Conservation (phyloP, 1,140 invertebrate species). For the Bicyclus anynana region DNA sequence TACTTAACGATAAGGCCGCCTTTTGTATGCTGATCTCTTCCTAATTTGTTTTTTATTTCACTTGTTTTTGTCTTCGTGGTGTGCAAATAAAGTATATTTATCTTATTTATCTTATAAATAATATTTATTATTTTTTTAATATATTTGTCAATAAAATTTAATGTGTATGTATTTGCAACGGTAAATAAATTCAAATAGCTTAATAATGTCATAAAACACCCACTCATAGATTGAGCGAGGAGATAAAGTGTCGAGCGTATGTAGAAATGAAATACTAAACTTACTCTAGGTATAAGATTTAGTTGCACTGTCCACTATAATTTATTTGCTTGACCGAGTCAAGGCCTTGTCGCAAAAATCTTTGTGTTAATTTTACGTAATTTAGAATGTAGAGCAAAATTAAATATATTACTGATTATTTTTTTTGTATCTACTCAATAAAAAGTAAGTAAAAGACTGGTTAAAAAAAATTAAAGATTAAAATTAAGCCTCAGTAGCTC, state of each 20-base stretch:
- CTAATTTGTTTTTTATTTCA: too few species aligned
- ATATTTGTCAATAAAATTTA: background rate
- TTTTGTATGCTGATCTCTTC: too few species aligned
- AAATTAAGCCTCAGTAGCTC: too few species aligned
- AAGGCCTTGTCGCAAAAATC: background rate
- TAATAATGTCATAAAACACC: constrained; percentile 2
- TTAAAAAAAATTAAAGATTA: too few species aligned
- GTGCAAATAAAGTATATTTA: too few species aligned
- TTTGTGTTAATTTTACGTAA: background rate
- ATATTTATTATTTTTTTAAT: too few species aligned
- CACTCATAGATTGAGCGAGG: background rate
- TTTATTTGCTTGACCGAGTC: background rate
- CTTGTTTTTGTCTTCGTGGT: too few species aligned
- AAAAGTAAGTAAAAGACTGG: too few species aligned
- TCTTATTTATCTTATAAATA: too few species aligned
- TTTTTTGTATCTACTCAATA: too few species aligned
- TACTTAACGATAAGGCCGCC: too few species aligned
- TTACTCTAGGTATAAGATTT: background rate
- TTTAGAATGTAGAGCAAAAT: background rate
- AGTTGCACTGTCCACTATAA: background rate
- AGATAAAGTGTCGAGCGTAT: constrained; percentile 1
- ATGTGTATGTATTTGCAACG: background rate
- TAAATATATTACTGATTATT: background rate
- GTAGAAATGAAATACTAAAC: background rate
- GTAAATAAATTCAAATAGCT: background rate